A percentile compares a stretch with the other conserved stretches of the same genome.
These are phyloP conservation scores for Ennomos erosarius DNA, from an alignment of 2,888 invertebrate species.

Conservation along the genomic window DNA sequence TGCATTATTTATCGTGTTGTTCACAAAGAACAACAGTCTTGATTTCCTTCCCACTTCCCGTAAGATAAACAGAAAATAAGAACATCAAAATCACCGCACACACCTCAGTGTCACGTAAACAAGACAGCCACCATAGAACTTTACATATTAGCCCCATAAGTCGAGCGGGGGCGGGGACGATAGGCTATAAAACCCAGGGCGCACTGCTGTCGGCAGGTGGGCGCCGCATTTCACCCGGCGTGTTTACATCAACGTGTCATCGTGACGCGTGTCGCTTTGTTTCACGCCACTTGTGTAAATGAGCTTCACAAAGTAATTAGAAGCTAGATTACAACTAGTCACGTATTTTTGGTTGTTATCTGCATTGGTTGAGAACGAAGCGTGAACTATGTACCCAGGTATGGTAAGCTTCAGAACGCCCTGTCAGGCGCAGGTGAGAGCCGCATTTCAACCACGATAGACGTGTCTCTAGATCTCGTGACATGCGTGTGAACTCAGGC, in stretches of 20 bases:
- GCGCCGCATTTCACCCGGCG: constrained; percentile 34
- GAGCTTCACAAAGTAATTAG: constrained; percentile 18
- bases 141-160: constrained; percentile 38
- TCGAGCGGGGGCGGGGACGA: constrained; percentile 34
- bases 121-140: constrained; percentile 21
- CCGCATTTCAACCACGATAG: not conserved
- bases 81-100: constrained; percentile 7
- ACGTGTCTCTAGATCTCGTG: constrained; percentile 6
- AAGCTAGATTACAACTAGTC: constrained; percentile 3
- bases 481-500: constrained; percentile 6
- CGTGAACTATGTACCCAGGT: not conserved
- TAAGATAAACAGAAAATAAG: not conserved
- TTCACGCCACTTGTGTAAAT: constrained; percentile 14
- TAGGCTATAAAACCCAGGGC: constrained; percentile 43
- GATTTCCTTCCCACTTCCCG: no score
- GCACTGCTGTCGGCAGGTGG: constrained; percentile 40
- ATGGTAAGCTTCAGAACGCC: not conserved
- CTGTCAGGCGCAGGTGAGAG: not conserved
- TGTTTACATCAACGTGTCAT: constrained; percentile 26
- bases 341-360: not conserved
- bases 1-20: no score
- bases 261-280: constrained; percentile 1
- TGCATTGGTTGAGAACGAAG: not conserved
- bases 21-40: no score
- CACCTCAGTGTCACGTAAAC: constrained; percentile 20